Evolutionary conservation across 2,888 invertebrate species (phyloP), one percentile per base, ranked within the genome.

Genomic region (Erannis defoliaria): DNA sequence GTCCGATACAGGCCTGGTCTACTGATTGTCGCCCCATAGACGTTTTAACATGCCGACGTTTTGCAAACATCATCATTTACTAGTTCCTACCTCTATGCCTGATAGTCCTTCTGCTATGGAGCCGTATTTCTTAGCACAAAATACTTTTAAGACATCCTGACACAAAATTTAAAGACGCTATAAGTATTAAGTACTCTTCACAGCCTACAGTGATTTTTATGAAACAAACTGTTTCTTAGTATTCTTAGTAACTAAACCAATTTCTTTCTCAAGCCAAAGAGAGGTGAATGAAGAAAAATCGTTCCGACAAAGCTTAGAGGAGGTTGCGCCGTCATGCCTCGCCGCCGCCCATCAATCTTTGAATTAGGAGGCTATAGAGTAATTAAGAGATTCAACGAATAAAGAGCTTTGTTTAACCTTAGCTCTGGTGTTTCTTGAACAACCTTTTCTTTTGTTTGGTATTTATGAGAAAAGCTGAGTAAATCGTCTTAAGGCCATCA

Each of bases 201-300:
- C n/a, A n/a, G 5, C 10, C 0, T 37, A 37, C 16, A 18, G 21
- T 21, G n/a, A 10, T 23, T 23, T 23, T 14, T 14, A 23, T 23
- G 23, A 31, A 10, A 16, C 6, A 43, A 19, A 48, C 14, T 38
- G 21, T 6, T 6, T 21, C 23, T n/a, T 37, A 12, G 5, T 37
- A 26, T 6, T 21, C 23, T n/a, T 37, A 12, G 5, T 37, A 21
- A 31, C 19, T 12, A 14, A 58, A 38, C 8, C 29, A 31, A 46
- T 46, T 51, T 14, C 23, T 43, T 23, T 21, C 8, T 37, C 16
- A 16, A 51, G 21, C 42, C 14, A 42, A 60, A 42, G 16, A 33
- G 42, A 42, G 19, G 0, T 3, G 26, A 60, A 60, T 60, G 43
- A 49, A 60, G 60, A 60, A 29, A 54, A 55, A 60, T 60, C 37